A percentile compares a stretch with the other conserved stretches of the same genome.
These are phyloP conservation scores for Stichodactyla helianthus DNA, from an alignment of 64 coral and sea anemone species.

Conservation along the genomic window DNA sequence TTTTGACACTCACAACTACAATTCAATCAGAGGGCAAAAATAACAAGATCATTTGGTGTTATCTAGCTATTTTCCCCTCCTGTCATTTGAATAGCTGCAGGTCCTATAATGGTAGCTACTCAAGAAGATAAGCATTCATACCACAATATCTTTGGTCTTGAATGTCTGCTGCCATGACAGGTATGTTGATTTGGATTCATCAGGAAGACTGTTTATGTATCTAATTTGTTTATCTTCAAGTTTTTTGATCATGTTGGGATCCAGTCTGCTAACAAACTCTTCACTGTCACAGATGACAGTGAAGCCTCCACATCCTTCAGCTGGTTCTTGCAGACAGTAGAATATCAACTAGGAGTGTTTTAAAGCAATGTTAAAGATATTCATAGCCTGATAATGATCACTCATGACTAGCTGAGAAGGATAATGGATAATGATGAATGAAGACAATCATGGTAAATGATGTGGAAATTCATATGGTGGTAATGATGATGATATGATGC, in stretches of 20 bases:
- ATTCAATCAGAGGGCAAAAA: too few relatives aligned
- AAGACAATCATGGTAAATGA: background rate
- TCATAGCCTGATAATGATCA: background rate
- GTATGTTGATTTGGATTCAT: conserved; percentile 21
- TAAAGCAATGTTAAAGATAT: background rate
- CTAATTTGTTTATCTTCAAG: conserved; percentile 48
- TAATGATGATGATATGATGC: background rate
- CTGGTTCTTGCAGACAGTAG: conserved; percentile 49
- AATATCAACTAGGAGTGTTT: conserved; percentile 28
- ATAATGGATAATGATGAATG: background rate
- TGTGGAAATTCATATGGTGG: background rate
- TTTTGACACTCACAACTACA: too few relatives aligned
- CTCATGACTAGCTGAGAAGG: too few relatives aligned
- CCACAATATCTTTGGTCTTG: conserved; percentile 23
- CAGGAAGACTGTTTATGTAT: conserved; percentile 26
- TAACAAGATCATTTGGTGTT: too few relatives aligned
- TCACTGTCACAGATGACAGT: conserved; percentile 36
- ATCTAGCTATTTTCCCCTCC: too few relatives aligned
- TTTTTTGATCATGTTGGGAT: conserved; percentile 40
- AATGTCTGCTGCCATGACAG: conserved; percentile 46
- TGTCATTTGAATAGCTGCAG: too few relatives aligned
- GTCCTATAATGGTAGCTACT: too few relatives aligned
- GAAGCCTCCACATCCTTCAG: conserved; percentile 62
- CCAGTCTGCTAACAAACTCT: conserved; percentile 33
- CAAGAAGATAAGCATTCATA: background rate